phyloP scores from a whole-genome alignment of 2,113 vertebrate species.

The human (Homo sapiens) region GRCh38 chr17:13884501-13885000 shows the following conservation, averaged over 20 bases:
- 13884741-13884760: background rate
- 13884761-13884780: background rate
- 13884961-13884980: background rate
- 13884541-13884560: background rate
- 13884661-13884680: background rate
- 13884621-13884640: background rate
- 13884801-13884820: background rate
- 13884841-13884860: background rate
- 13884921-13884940: background rate
- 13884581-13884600: background rate
- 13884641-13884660: background rate
- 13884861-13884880: background rate
- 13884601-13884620: background rate
- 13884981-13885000: fast-evolving
- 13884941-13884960: background rate
- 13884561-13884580: background rate
- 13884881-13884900: background rate
- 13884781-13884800: background rate
- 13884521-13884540: background rate
- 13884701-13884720: background rate
- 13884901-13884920: background rate
- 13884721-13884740: background rate
- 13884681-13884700: background rate
- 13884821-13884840: background rate
- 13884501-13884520: background rate